phyloP scores from a whole-genome alignment of 2,797 vertebrate genomes.

The Onychomys leucogaster region DNA sequence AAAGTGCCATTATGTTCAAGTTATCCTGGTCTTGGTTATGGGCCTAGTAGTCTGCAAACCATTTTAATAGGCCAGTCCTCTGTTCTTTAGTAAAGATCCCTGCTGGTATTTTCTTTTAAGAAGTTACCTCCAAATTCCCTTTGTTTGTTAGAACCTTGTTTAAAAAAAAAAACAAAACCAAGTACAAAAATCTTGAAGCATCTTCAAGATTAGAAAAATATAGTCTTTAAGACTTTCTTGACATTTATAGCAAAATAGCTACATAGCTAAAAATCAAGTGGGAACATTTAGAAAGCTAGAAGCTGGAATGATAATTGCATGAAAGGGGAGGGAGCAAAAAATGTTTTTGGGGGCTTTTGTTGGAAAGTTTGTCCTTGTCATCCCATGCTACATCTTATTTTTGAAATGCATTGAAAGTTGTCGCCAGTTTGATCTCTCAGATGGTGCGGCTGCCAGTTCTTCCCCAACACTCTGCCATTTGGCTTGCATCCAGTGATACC shows the following conservation, averaged over 20 bases:
- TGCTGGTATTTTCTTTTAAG: slow-evolving; percentile 67
- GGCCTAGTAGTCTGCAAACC: not conserved
- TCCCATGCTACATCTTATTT: slow-evolving; percentile 75
- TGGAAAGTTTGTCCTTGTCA: slow-evolving; percentile 83
- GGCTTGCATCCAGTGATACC: slow-evolving; percentile 73
- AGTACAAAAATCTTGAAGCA: not conserved
- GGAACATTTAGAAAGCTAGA: slow-evolving; percentile 83
- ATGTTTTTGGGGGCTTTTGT: slow-evolving; percentile 79
- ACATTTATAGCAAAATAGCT: slow-evolving; percentile 84
- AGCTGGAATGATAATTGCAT: slow-evolving; percentile 72
- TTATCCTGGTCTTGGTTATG: slow-evolving; percentile 41
- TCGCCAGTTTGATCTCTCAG: slow-evolving; percentile 69
- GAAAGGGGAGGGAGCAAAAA: slow-evolving; percentile 57
- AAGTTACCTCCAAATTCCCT: slow-evolving; percentile 59
- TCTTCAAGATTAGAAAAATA: slow-evolving; percentile 81
- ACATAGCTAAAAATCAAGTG: slow-evolving; percentile 81
- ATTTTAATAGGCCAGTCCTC: slow-evolving; percentile 51
- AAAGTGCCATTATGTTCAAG: slow-evolving; percentile 41
- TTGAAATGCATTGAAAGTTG: slow-evolving; percentile 78
- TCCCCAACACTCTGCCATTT: slow-evolving; percentile 71
- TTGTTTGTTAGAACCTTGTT: slow-evolving; percentile 71
- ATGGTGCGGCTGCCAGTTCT: slow-evolving; percentile 74
- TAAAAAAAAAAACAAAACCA: not conserved
- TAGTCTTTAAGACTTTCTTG: slow-evolving; percentile 77
- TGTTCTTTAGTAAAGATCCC: slow-evolving; percentile 7